Conservation (phyloP, 92 coral and sea anemone species). For the Isaurus tuberculatus region DNA sequence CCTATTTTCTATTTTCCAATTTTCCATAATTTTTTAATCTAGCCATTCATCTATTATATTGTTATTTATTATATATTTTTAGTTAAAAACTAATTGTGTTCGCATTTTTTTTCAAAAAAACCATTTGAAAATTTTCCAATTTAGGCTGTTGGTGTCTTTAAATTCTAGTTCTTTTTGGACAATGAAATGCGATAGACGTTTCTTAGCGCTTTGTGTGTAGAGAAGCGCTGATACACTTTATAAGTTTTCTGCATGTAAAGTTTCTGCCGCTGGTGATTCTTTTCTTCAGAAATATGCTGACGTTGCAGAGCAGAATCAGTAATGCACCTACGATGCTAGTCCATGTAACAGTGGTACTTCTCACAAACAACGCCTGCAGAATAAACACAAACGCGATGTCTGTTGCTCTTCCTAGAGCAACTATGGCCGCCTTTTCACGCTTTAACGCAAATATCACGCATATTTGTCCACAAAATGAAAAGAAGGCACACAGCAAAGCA, state of each 20-base stretch:
- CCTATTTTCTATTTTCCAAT: no score
- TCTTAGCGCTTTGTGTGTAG: background rate
- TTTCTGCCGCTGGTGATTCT: background rate
- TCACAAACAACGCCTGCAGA: slow-evolving; percentile 62
- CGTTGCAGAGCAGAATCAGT: slow-evolving; percentile 68
- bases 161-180: no score
- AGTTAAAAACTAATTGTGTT: no score
- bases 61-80: no score
- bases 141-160: no score
- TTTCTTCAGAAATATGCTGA: slow-evolving; percentile 59
- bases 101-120: no score
- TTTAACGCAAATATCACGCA: slow-evolving; percentile 55
- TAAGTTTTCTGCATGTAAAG: slow-evolving; percentile 7
- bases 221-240: background rate
- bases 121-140: no score
- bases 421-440: slow-evolving; percentile 67
- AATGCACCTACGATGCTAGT: slow-evolving; percentile 71
- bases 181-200: no score
- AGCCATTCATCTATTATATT: no score
- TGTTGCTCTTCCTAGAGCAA: slow-evolving; percentile 69
- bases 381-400: slow-evolving; percentile 71
- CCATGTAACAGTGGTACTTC: slow-evolving; percentile 49
- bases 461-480: slow-evolving; percentile 59
- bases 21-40: no score
- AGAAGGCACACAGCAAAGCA: slow-evolving; percentile 32